Evolutionary conservation across 2,888 invertebrate species (phyloP), one percentile per base, ranked within the genome.

Genomic region (Rhimphoctona megacephalus): DNA sequence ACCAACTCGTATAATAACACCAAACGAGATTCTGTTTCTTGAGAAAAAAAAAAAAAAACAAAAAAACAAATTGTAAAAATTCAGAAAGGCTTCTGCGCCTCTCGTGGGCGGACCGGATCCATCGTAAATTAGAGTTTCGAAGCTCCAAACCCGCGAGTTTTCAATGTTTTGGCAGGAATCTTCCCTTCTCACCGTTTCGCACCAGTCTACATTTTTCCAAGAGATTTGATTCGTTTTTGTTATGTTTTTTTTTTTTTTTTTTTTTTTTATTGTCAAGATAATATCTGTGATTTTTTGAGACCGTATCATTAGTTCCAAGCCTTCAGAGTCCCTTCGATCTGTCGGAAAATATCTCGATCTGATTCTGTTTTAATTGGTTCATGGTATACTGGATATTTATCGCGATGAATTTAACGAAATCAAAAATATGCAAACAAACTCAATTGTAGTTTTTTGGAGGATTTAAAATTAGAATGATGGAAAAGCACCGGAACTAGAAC

Each of bases 101-200:
- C 80, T 69, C 90, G 92, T 93, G 92, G 93, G 92, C 92, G 93
- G 92, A 91, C 90, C 92, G 90, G 91, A 90, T 90, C 91, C 90
- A 93, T 86, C 83, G 86, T 86, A 83, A 83, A 93, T 93, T 93
- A 92, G 91, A 92, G 90, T 89, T 90, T 85, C 89, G 91, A 85
- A 82, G 89, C 92, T 92, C 92, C 93, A 92, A 93, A 74, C 25
- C 39, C 92, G 93, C 90, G 91, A 90, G 88, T 91, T 91, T 91
- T 88, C 92, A 89, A 90, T 92, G 92, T 93, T 93, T 92, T 82
- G 81, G 83, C 67, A 61, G 81, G 54, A 83, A 67, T 66, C 52
- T 69, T 70, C 61, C 25, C 17, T 46, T 67, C 17, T 52, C 72
- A 64, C 22, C 8, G 72, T 73, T 81, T 52, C 61, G 39, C 66